These are phyloP conservation scores for Xestia ashworthii DNA, from an alignment of 2,888 invertebrate species.

Conservation along the genomic window DNA sequence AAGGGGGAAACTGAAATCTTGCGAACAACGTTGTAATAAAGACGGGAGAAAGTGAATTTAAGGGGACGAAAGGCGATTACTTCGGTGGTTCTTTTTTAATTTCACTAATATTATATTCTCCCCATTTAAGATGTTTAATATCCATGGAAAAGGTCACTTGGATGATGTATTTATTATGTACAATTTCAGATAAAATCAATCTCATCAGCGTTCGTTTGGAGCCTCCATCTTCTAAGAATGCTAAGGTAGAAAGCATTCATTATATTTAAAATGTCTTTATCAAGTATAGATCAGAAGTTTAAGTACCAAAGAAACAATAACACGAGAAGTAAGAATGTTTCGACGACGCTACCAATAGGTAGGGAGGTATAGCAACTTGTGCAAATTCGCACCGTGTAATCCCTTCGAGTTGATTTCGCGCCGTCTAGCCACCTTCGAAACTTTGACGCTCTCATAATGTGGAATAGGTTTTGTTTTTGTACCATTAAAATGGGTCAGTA, in stretches of 20 bases:
- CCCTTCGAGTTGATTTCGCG: slow-evolving; percentile 75
- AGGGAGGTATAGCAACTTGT: slow-evolving; percentile 49
- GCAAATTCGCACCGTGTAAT: slow-evolving; percentile 78
- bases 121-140: slow-evolving; percentile 67
- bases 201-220: slow-evolving; percentile 3
- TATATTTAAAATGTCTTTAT: background rate
- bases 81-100: slow-evolving; percentile 88
- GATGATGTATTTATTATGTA: slow-evolving; percentile 50
- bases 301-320: slow-evolving; percentile 13
- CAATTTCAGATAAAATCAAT: slow-evolving; percentile 52
- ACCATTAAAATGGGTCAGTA: background rate
- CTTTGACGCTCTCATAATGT: slow-evolving; percentile 70
- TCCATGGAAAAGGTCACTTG: slow-evolving; percentile 48
- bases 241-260: background rate
- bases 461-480: slow-evolving; percentile 64
- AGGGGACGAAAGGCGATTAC: slow-evolving; percentile 90
- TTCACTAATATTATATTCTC: slow-evolving; percentile 86
- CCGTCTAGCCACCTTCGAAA: slow-evolving; percentile 74
- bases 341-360: slow-evolving; percentile 22
- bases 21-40: slow-evolving; percentile 91
- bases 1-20: slow-evolving; percentile 90
- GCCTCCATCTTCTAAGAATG: background rate
- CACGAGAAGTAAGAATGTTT: slow-evolving; percentile 30
- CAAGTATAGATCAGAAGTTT: background rate
- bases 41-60: slow-evolving; percentile 92